Percentiles rank a stretch among this genome's conserved stretches.
Evolutionary conservation across 37 sponge, comb jelly and placozoan species (phyloP).

Genomic region (Sycon ciliatum): DNA sequence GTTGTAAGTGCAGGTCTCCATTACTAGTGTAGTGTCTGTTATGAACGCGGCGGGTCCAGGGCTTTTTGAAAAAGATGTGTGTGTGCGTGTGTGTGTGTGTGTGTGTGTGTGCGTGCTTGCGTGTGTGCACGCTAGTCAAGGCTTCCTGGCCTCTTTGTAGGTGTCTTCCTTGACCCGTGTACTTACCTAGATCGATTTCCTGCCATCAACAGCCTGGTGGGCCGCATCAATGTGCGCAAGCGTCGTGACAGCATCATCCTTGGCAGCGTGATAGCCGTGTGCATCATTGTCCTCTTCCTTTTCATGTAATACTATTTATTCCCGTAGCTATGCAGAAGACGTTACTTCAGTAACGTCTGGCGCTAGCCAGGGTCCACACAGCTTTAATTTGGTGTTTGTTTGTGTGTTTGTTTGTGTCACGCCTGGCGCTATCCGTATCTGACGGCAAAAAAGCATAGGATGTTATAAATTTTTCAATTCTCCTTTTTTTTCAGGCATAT

Average conservation of each 20-base stretch:
- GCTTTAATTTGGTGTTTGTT: no score
- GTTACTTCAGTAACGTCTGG: no score
- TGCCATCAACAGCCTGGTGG: constrained; percentile 82
- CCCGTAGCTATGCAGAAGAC: no score
- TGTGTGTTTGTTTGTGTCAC: no score
- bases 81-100: constrained; percentile 19
- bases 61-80: not conserved
- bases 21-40: no score
- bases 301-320: no score
- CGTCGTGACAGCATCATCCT: constrained; percentile 86
- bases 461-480: no score
- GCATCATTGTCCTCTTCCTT: constrained; percentile 76
- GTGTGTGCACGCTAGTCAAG: not conserved
- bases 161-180: not conserved
- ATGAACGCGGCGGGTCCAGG: not conserved
- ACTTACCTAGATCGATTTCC: constrained; percentile 69
- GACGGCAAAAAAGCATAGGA: no score
- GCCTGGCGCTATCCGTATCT: no score
- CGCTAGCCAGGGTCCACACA: no score
- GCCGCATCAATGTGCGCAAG: constrained; percentile 80
- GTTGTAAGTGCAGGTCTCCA: not conserved
- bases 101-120: constrained; percentile 24
- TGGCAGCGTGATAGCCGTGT: constrained; percentile 88
- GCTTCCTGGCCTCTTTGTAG: not conserved
- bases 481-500: no score